phyloP scores from a whole-genome alignment of 2,113 vertebrate genomes.

The Castor canadensis region DNA sequence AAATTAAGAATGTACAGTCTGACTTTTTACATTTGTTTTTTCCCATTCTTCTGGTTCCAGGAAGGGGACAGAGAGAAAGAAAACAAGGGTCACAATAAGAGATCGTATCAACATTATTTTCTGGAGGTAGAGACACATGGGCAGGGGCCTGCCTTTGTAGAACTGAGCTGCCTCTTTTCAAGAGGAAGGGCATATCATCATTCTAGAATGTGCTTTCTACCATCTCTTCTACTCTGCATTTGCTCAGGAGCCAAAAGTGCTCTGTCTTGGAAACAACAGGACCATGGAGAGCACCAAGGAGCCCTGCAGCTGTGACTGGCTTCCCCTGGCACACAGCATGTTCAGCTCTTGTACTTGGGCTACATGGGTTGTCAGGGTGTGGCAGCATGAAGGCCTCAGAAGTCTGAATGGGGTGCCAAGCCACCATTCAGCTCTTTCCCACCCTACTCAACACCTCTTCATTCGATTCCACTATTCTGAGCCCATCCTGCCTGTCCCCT shows the following conservation, averaged over 20 bases:
- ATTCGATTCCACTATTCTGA: not conserved
- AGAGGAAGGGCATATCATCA: not conserved
- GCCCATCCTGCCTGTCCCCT: not conserved
- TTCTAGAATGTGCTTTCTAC: not conserved
- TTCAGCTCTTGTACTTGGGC: not conserved
- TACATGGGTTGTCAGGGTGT: not conserved
- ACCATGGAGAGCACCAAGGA: slow-evolving; percentile 43
- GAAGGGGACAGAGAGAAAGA: not conserved
- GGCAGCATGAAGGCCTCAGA: not conserved
- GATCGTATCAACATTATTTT: not conserved
- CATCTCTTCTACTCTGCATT: not conserved
- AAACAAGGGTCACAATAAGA: not conserved
- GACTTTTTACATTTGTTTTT: not conserved
- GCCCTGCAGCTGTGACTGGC: accelerated
- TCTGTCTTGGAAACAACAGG: not conserved
- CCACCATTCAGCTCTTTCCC: not conserved
- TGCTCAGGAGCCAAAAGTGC: not conserved
- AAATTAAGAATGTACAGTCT: not conserved
- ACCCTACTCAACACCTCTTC: not conserved
- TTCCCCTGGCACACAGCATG: accelerated
- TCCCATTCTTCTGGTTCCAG: not conserved
- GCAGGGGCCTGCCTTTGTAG: not conserved
- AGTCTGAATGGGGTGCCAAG: not conserved
- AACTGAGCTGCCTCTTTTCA: not conserved
- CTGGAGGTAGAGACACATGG: not conserved